Evolutionary conservation across 2,888 invertebrate species (phyloP), one percentile per base, ranked within the genome.

Genomic region (Ypsolopha sequella): DNA sequence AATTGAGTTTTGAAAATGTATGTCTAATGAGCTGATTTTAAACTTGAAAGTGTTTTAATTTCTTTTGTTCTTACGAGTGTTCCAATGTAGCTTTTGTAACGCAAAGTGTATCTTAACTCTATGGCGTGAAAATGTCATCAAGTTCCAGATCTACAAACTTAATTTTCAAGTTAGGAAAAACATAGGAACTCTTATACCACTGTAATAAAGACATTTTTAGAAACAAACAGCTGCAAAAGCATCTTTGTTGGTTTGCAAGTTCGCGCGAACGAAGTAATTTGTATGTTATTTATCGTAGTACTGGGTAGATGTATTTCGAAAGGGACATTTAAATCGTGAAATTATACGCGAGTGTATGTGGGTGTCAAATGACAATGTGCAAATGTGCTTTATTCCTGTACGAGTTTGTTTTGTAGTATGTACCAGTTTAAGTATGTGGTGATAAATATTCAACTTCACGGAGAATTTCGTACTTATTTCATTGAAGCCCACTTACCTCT

Each of bases 361-460:
- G 82, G 84, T 69, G 80, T 70, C 64, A 70, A 78, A 76, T 76
- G 79, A 81, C 80, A 80, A 79, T 76, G 77, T 73, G 75, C 73
- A 71, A 78, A 77, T 67, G 66, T 64, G 71, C n/a, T 65, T 57
- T 56, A 55, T 53, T 56, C 46, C 56, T 60, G 56, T 55, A 56
- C 53, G 53, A 53, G 24, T 24, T 3, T 24, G 24, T 24, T 24
- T 24, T 2, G 24, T 24, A 24, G 2, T 48, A 51, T 56, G 55
- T 54, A 48, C 33, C n/a, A 14, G 48, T 9, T 48, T 10, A 11
- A 41, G 38, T 38, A 38, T 38, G 8, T 9, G 14, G 43, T 24
- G 10, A 10, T n/a, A 46, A 45, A 45, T 45, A 43, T 14, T 14
- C 24, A 24, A 39, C 10, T 39, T 39, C 39, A 39, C 10, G 10